A percentile compares a stretch with the other conserved stretches of the same genome.
Evolutionary conservation across 1,140 invertebrate species (phyloP).

Genomic region (Drosophila sp.): DNA sequence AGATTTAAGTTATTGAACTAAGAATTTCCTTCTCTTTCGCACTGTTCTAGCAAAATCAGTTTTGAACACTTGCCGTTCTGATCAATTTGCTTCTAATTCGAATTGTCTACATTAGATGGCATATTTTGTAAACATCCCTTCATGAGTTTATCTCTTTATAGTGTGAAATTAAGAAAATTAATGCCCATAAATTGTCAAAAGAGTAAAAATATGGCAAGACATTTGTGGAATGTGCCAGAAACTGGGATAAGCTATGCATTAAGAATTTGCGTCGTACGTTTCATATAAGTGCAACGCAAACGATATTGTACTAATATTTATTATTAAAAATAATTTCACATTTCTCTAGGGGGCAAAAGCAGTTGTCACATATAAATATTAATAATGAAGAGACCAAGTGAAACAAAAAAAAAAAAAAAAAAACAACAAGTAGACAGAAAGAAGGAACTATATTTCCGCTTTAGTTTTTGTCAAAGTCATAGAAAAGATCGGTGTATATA

Average conservation of each 20-base stretch:
- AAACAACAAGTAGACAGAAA: neutral
- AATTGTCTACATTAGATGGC: no score
- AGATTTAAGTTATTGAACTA: no score
- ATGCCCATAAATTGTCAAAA: neutral
- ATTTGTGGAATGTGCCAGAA: neutral
- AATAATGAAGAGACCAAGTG: slow-evolving; percentile 33
- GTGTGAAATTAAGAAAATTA: neutral
- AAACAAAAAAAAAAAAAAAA: neutral
- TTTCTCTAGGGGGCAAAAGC: slow-evolving; percentile 13
- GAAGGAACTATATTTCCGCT: slow-evolving; percentile 58
- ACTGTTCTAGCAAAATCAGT: no score
- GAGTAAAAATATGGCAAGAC: slow-evolving; percentile 11
- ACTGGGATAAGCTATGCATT: slow-evolving; percentile 12
- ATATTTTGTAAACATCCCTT: neutral
- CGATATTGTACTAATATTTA: slow-evolving; percentile 30
- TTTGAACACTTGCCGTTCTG: no score
- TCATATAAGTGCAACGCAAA: neutral
- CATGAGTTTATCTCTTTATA: neutral
- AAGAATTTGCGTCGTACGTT: slow-evolving; percentile 33
- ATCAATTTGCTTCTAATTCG: no score
- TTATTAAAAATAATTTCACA: slow-evolving; percentile 26
- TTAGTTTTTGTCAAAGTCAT: slow-evolving; percentile 34
- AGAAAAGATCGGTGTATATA: slow-evolving; percentile 26
- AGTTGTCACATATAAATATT: slow-evolving; percentile 70
- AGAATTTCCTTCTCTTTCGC: no score